phyloP scores from a whole-genome alignment of 2,888 invertebrate genomes.

The Pyrocoelia pectoralis region DNA sequence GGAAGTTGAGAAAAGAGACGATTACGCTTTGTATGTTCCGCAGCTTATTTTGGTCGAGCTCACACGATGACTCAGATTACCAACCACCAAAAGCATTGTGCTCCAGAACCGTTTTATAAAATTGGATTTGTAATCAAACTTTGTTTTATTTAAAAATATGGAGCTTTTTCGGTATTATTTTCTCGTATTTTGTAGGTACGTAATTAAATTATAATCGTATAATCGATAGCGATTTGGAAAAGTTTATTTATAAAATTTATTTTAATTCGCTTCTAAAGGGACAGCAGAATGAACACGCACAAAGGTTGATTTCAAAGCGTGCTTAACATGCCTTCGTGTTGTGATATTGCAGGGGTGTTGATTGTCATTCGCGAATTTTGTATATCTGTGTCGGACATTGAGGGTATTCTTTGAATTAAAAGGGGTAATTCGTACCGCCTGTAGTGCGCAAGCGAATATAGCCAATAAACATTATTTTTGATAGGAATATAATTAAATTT shows the following conservation, averaged over 20 bases:
- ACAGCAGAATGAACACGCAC: conserved; percentile 24
- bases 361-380: conserved; percentile 33
- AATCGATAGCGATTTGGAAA: neutral
- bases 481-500: conserved; percentile 12
- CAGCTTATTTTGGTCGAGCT: conserved; percentile 36
- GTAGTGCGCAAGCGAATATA: conserved; percentile 7
- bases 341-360: conserved; percentile 34
- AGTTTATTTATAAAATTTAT: conserved; percentile 14
- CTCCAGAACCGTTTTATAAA: conserved; percentile 8
- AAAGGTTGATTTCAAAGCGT: conserved; percentile 32
- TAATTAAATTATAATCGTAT: neutral
- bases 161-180: neutral
- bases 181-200: neutral
- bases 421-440: conserved; percentile 31
- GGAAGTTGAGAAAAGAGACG: conserved; percentile 33
- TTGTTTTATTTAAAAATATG: neutral
- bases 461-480: conserved; percentile 12
- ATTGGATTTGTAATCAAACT: conserved; percentile 4
- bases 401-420: conserved; percentile 35
- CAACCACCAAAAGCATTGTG: conserved; percentile 18
- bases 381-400: conserved; percentile 30
- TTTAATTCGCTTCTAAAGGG: conserved; percentile 6
- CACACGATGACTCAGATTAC: conserved; percentile 36
- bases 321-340: conserved; percentile 34
- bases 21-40: conserved; percentile 35